These are phyloP conservation scores for Pomatorhinus ruficollis DNA, from an alignment of 2,113 vertebrate genomes.

Conservation along the genomic window DNA sequence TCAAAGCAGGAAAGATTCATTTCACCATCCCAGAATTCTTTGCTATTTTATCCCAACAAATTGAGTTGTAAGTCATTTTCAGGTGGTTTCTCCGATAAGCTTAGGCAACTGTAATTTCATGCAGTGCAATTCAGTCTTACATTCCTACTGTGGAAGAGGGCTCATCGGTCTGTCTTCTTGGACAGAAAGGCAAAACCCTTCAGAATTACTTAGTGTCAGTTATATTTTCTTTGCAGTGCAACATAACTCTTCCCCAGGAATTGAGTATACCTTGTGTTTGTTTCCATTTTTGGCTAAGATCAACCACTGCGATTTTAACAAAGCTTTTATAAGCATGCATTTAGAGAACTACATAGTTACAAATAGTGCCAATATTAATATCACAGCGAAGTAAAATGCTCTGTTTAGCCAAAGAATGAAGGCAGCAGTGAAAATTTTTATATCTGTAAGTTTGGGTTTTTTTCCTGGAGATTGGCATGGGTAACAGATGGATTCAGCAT, in stretches of 20 bases:
- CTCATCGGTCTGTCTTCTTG: conserved; percentile 27
- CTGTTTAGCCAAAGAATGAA: background rate
- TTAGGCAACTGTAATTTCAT: conserved; percentile 44
- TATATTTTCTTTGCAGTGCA: background rate
- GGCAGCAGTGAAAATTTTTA: background rate
- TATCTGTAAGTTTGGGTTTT: accelerated
- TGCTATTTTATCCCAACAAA: conserved; percentile 6
- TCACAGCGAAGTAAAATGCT: background rate
- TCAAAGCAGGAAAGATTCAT: conserved; percentile 29
- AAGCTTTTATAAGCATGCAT: background rate
- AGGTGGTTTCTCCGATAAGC: conserved; percentile 28
- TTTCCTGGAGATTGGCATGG: background rate
- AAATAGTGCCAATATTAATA: background rate
- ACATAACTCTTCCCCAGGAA: background rate
- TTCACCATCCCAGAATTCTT: conserved; percentile 8
- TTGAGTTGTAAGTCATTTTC: conserved; percentile 56
- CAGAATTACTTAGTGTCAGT: conserved; percentile 29
- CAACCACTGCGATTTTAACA: background rate
- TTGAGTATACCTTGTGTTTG: background rate
- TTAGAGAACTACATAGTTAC: background rate
- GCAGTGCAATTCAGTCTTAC: conserved; percentile 19
- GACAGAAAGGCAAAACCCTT: conserved; percentile 35
- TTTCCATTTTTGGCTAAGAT: background rate
- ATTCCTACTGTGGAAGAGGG: background rate
- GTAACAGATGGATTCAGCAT: background rate